Conservation (phyloP, 2,888 invertebrate genomes). For the Tholera decimalis region DNA sequence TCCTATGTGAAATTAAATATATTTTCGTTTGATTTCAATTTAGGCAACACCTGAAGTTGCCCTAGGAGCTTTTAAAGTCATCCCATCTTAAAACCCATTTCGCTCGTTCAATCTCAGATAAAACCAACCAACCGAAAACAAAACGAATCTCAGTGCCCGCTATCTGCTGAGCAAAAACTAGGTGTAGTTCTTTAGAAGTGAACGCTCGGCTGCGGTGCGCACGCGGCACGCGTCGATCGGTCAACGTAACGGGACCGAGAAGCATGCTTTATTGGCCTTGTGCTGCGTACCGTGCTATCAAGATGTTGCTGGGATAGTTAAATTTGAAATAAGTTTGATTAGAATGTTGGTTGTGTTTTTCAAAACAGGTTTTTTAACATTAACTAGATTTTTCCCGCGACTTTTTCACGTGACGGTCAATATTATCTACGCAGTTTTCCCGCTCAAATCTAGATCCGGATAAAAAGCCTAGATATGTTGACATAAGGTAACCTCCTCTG, state of each 20-base stretch:
- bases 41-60: no score
- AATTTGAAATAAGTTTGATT: not conserved
- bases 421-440: no score
- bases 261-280: constrained; percentile 47
- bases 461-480: no score
- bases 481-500: no score
- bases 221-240: constrained; percentile 53
- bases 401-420: no score
- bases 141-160: constrained; percentile 35
- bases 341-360: not conserved
- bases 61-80: no score
- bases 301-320: not conserved
- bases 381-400: no score
- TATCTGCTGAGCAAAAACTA: constrained; percentile 49
- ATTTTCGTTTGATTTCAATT: no score
- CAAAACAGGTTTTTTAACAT: not conserved
- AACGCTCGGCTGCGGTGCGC: constrained; percentile 52
- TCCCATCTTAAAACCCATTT: not conserved
- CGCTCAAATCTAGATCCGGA: no score
- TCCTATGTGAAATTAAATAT: no score
- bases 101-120: not conserved
- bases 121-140: not conserved
- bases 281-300: constrained; percentile 15
- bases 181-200: constrained; percentile 52
- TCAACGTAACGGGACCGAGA: constrained; percentile 52